Evolutionary conservation across 92 coral and sea anemone genomes (phyloP).

Genomic region (Epizoanthus rinbou): DNA sequence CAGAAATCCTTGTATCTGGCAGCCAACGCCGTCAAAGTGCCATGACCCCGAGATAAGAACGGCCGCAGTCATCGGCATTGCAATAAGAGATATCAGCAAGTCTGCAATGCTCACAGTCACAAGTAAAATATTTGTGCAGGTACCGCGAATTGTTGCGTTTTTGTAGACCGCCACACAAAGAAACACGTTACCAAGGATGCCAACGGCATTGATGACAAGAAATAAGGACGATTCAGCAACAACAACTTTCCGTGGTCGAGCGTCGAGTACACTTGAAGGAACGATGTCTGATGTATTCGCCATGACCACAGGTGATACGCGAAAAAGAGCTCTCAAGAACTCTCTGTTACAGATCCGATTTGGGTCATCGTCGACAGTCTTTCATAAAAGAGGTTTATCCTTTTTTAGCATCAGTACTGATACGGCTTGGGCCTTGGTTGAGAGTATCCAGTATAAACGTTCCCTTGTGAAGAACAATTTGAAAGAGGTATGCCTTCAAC

Average conservation of each 20-base stretch:
- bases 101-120: conserved; percentile 68
- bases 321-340: neutral
- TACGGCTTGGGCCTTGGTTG: too few relatives aligned
- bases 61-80: conserved; percentile 75
- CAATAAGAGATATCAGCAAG: conserved; percentile 61
- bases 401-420: too few relatives aligned
- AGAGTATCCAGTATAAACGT: too few relatives aligned
- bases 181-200: conserved; percentile 65
- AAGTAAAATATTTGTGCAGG: conserved; percentile 70
- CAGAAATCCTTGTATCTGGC: conserved; percentile 75
- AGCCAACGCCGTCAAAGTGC: conserved; percentile 48
- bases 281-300: neutral
- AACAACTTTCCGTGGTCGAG: conserved; percentile 42
- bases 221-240: conserved; percentile 57
- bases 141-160: conserved; percentile 58
- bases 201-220: conserved; percentile 56
- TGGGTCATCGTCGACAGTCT: too few relatives aligned
- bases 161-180: conserved; percentile 62
- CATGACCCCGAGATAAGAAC: conserved; percentile 67
- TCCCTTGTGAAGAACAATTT: too few relatives aligned
- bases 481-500: too few relatives aligned
- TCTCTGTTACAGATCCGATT: too few relatives aligned
- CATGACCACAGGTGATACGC: neutral
- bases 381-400: too few relatives aligned
- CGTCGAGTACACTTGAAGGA: conserved; percentile 16